Evolutionary conservation across 2,797 vertebrate genomes (phyloP).

Genomic region (Numenius phaeopus): DNA sequence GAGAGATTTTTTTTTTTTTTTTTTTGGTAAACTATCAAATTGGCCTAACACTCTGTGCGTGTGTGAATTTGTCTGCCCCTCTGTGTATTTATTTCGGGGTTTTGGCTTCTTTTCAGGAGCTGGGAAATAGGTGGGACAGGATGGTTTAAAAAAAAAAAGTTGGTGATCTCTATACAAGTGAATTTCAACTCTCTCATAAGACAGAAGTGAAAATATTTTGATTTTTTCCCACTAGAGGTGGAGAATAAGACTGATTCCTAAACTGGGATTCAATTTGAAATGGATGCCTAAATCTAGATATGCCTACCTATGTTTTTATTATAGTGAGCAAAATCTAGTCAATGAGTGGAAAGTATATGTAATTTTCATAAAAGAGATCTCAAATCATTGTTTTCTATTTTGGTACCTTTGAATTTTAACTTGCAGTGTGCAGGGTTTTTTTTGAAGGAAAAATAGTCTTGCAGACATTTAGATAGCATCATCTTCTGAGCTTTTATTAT

Average conservation of each 20-base stretch:
- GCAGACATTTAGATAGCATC: not conserved
- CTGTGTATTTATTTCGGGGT: rapidly evolving
- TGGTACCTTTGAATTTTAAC: not conserved
- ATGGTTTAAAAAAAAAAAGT: not conserved
- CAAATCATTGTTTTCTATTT: not conserved
- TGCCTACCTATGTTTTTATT: not conserved
- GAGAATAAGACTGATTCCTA: not conserved
- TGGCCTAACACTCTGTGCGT: not conserved
- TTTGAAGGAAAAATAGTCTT: not conserved
- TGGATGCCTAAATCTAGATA: not conserved
- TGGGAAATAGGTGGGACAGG: not conserved
- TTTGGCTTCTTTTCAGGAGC: not conserved
- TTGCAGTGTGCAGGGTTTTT: not conserved
- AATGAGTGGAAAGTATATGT: not conserved
- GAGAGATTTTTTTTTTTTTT: not conserved
- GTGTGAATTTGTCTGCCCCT: not conserved
- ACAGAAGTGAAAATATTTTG: not conserved
- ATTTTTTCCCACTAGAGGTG: not conserved
- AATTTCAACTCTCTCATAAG: not conserved
- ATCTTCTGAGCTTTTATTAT: not conserved
- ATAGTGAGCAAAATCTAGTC: not conserved
- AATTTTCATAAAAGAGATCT: not conserved
- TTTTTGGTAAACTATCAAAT: not conserved
- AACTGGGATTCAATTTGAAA: not conserved
- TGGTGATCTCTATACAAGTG: not conserved